phyloP scores from a whole-genome alignment of 2,888 invertebrate genomes.

The Crossocerus cetratus region DNA sequence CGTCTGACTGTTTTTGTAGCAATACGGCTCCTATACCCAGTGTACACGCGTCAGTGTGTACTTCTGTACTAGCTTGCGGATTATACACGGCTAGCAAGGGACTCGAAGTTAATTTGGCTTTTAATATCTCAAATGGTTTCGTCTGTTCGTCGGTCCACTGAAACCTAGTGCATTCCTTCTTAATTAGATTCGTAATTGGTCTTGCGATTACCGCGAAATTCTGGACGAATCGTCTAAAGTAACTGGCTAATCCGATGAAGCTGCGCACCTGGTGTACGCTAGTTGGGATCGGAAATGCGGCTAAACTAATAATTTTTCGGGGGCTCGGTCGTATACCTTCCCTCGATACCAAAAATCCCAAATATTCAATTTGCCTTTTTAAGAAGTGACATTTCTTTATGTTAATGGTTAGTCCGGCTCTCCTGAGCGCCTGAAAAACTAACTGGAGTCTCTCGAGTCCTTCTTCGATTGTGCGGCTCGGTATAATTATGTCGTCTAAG shows the following conservation, averaged over 20 bases:
- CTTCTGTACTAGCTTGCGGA: neutral
- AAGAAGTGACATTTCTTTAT: conserved; percentile 17
- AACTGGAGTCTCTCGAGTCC: conserved; percentile 30
- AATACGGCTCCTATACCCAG: neutral
- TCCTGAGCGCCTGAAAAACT: conserved; percentile 7
- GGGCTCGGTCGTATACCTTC: neutral
- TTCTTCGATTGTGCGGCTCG: neutral
- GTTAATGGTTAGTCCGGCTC: conserved; percentile 53
- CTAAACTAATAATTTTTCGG: neutral
- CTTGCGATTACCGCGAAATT: neutral
- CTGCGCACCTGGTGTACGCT: neutral
- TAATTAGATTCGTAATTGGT: neutral
- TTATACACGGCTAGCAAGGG: neutral
- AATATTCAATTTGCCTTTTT: neutral
- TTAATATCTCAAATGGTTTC: neutral
- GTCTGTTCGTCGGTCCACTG: neutral
- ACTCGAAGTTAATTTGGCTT: neutral
- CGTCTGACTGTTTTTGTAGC: neutral
- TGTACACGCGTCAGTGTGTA: neutral
- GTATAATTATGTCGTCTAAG: conserved; percentile 3
- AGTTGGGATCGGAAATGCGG: neutral
- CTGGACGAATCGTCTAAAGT: neutral
- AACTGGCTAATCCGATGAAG: neutral
- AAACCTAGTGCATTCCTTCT: neutral
- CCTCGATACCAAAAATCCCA: neutral